A percentile compares a stretch with the other conserved stretches of the same genome.
phyloP scores from a whole-genome alignment of 1,140 invertebrate species.

The Coelopa frigida region DNA sequence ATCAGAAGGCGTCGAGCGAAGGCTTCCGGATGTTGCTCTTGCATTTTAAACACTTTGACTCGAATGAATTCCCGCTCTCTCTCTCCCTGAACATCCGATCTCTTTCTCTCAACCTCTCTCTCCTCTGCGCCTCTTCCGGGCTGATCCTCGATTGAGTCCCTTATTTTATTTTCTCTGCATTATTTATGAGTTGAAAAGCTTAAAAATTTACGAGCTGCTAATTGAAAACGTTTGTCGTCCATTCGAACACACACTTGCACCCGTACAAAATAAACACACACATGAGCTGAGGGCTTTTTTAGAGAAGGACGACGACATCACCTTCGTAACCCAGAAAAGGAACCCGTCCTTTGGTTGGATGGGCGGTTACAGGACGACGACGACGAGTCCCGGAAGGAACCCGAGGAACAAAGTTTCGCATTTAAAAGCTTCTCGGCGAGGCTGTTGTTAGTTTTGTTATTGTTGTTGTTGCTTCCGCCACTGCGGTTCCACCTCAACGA shows the following conservation, averaged over 20 bases:
- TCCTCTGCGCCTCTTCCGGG: background rate
- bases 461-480: no score
- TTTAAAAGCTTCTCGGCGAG: no score
- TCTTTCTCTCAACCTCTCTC: background rate
- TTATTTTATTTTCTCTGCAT: conserved; percentile 1
- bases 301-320: no score
- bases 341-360: background rate
- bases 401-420: no score
- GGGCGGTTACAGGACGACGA: no score
- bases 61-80: background rate
- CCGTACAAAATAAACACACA: conserved; percentile 14
- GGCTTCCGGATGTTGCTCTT: no score
- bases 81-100: background rate
- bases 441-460: no score
- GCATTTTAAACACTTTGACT: no score
- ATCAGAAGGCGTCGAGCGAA: no score
- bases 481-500: no score
- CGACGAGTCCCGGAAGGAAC: no score
- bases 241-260: background rate
- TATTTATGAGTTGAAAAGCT: conserved; percentile 12
- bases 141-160: background rate
- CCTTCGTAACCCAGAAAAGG: no score
- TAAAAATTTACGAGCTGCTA: conserved; percentile 43
- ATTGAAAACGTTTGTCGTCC: conserved; percentile 44
- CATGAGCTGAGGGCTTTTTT: conserved; percentile 12